phyloP scores from a whole-genome alignment of 2,888 invertebrate genomes.

The Drosophila borealis region DNA sequence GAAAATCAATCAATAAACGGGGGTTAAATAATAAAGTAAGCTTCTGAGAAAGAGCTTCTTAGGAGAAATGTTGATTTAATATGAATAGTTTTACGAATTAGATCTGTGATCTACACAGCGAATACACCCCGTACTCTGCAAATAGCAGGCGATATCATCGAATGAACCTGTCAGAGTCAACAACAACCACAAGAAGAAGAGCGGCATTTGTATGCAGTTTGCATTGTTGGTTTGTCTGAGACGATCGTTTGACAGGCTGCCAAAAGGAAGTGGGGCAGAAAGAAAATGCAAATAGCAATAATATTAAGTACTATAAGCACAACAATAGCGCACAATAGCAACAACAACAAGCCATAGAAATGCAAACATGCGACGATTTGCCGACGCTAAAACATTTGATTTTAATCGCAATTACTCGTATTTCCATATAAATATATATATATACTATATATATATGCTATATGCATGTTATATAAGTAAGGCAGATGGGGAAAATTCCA shows the following conservation, averaged over 20 bases:
- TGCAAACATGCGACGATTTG: neutral
- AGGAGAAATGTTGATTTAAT: slow-evolving; percentile 3
- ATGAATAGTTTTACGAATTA: neutral
- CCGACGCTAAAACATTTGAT: slow-evolving; percentile 23
- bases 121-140: neutral
- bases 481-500: slow-evolving; percentile 35
- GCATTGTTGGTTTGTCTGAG: slow-evolving; percentile 23
- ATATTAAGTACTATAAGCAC: neutral
- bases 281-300: slow-evolving; percentile 40
- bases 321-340: slow-evolving; percentile 6
- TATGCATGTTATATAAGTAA: slow-evolving; percentile 1
- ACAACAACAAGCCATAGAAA: slow-evolving; percentile 14
- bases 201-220: slow-evolving; percentile 61
- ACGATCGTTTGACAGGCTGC: slow-evolving; percentile 32
- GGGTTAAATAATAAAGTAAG: too few relatives aligned
- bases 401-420: slow-evolving; percentile 11
- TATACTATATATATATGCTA: neutral
- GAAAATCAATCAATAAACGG: too few relatives aligned
- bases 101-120: slow-evolving; percentile 8
- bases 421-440: slow-evolving; percentile 1
- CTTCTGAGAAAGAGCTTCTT: too few relatives aligned
- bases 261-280: slow-evolving; percentile 53
- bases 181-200: neutral
- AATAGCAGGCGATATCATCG: neutral
- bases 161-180: slow-evolving; percentile 3